phyloP scores from a whole-genome alignment of 2,113 vertebrate species.

The Rhipidura dahli region DNA sequence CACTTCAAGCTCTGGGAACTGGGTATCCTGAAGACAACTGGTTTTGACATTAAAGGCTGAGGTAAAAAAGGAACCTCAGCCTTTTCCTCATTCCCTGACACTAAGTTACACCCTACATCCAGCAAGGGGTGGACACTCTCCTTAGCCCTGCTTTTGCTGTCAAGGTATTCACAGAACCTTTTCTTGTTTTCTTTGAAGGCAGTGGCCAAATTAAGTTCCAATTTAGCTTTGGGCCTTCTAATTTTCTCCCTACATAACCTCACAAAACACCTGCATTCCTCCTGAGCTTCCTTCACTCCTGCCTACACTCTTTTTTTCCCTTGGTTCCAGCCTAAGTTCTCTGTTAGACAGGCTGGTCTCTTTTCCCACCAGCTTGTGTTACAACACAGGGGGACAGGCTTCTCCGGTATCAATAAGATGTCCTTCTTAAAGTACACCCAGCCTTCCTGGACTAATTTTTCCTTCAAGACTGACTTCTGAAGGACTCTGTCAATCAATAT shows the following conservation, averaged over 20 bases:
- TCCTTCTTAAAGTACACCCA: background rate
- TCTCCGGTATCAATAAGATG: background rate
- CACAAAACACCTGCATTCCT: background rate
- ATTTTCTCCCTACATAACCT: background rate
- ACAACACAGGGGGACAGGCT: background rate
- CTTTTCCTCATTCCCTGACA: background rate
- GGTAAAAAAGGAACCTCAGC: background rate
- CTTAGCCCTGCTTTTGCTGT: background rate
- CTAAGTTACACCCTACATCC: background rate
- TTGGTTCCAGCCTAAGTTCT: background rate
- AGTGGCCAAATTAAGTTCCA: background rate
- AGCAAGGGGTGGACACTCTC: background rate
- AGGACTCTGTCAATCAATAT: background rate
- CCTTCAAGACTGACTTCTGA: background rate
- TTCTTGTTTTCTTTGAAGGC: background rate
- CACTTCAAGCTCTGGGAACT: background rate
- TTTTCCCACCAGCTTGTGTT: background rate
- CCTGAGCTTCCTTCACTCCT: background rate
- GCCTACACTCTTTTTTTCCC: background rate
- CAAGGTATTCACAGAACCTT: background rate
- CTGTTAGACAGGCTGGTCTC: background rate
- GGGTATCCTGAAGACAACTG: background rate
- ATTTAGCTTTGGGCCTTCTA: background rate
- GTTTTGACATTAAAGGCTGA: background rate
- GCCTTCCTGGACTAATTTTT: background rate